phyloP scores from a whole-genome alignment of 2,888 invertebrate species.

The Aspidapion aeneum region DNA sequence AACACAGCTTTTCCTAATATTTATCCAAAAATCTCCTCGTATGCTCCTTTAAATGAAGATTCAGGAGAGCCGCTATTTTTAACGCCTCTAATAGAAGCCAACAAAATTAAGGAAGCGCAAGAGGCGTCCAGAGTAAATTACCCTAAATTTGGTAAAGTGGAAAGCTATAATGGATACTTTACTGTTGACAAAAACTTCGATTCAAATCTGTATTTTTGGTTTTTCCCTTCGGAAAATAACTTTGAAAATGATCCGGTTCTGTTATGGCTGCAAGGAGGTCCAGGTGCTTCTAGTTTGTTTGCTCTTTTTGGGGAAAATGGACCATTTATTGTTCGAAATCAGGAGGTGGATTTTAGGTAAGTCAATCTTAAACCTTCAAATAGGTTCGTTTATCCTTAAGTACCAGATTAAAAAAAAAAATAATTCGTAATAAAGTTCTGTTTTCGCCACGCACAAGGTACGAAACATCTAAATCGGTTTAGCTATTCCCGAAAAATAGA shows the following conservation, averaged over 20 bases:
- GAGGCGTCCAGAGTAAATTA: slow-evolving; percentile 50
- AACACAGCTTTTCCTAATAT: slow-evolving; percentile 26
- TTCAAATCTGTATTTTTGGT: slow-evolving; percentile 87
- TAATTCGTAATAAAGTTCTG: no score
- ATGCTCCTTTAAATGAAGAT: slow-evolving; percentile 31
- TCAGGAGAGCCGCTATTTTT: slow-evolving; percentile 66
- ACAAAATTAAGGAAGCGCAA: slow-evolving; percentile 64
- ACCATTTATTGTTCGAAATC: slow-evolving; percentile 56
- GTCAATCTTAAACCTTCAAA: no score
- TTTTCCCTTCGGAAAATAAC: slow-evolving; percentile 64
- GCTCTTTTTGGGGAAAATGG: slow-evolving; percentile 80
- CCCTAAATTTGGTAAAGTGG: slow-evolving; percentile 47
- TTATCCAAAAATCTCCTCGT: slow-evolving; percentile 25
- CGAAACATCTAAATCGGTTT: no score
- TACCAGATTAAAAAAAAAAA: slow-evolving; percentile 37
- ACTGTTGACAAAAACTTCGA: slow-evolving; percentile 71
- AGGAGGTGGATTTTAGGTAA: no score
- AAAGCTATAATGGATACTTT: slow-evolving; percentile 71
- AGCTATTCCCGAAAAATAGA: no score
- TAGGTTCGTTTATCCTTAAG: no score
- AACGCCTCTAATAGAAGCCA: slow-evolving; percentile 68
- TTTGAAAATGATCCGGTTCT: slow-evolving; percentile 61
- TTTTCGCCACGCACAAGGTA: no score
- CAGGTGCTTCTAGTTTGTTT: slow-evolving; percentile 70
- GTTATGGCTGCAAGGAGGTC: slow-evolving; percentile 80